phyloP scores from a whole-genome alignment of 2,888 invertebrate genomes.

The Acleris literana region DNA sequence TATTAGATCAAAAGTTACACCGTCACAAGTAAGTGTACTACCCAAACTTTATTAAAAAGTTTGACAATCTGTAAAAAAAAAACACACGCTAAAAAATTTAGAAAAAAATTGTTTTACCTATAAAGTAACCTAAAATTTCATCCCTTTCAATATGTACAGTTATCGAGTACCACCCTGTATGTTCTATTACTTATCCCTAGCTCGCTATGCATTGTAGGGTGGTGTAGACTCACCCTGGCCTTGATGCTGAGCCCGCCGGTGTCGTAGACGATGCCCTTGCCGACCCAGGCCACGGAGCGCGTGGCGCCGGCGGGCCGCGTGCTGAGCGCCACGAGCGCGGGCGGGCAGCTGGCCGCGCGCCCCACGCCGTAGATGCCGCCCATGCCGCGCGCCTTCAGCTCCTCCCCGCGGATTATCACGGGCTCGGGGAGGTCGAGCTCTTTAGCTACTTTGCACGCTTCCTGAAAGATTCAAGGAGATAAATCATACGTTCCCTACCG shows the following conservation, averaged over 20 bases:
- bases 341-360: slow-evolving; percentile 77
- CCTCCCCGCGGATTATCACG: slow-evolving; percentile 90
- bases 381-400: slow-evolving; percentile 89
- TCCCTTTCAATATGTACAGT: no score
- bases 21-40: no score
- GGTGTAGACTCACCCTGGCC: slow-evolving; percentile 85
- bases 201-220: no score
- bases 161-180: no score
- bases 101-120: no score
- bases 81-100: no score
- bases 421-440: slow-evolving; percentile 86
- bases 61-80: no score
- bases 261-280: slow-evolving; percentile 97
- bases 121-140: no score
- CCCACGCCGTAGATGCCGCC: slow-evolving; percentile 96
- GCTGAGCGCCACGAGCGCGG: slow-evolving; percentile 86
- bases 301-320: slow-evolving; percentile 73
- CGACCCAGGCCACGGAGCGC: slow-evolving; percentile 92
- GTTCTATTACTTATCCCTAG: no score
- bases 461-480: slow-evolving; percentile 68
- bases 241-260: slow-evolving; percentile 97
- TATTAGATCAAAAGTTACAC: no score
- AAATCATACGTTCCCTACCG: no score
- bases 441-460: slow-evolving; percentile 86
- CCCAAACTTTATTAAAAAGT: no score